These are phyloP conservation scores for Eubucco bourcierii DNA, from an alignment of 2,113 vertebrate genomes.

Conservation along the genomic window DNA sequence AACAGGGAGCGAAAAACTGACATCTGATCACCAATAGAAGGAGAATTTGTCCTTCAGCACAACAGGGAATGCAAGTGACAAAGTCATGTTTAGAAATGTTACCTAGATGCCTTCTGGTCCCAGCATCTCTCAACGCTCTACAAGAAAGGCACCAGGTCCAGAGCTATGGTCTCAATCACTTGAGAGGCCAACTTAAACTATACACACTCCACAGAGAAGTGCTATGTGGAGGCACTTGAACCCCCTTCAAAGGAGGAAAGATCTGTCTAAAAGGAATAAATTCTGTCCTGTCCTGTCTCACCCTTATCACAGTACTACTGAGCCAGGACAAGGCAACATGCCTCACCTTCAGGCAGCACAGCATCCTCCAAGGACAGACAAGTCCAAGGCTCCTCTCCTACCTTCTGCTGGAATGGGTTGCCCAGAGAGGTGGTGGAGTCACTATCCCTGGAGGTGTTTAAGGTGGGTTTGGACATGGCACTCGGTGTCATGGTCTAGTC, in stretches of 20 bases:
- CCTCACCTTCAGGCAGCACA: neutral
- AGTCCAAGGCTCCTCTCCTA: neutral
- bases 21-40: slow-evolving; percentile 52
- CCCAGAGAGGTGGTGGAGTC: too few relatives aligned
- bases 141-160: neutral
- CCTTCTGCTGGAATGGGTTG: too few relatives aligned
- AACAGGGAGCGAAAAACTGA: slow-evolving; percentile 65
- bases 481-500: too few relatives aligned
- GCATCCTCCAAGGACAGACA: neutral
- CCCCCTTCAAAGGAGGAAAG: neutral
- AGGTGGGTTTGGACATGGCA: too few relatives aligned
- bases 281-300: neutral
- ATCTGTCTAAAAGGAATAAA: neutral
- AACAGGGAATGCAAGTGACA: neutral
- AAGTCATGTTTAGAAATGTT: neutral
- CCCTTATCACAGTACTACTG: neutral
- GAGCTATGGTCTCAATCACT: neutral
- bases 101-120: neutral
- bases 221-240: neutral
- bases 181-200: neutral
- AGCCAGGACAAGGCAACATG: neutral
- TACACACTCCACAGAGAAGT: neutral
- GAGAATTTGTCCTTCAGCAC: neutral
- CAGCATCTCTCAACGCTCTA: neutral
- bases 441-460: too few relatives aligned